A percentile compares a stretch with the other conserved stretches of the same genome.
phyloP scores from a whole-genome alignment of 2,113 vertebrate genomes.

The Trogon surrucura region DNA sequence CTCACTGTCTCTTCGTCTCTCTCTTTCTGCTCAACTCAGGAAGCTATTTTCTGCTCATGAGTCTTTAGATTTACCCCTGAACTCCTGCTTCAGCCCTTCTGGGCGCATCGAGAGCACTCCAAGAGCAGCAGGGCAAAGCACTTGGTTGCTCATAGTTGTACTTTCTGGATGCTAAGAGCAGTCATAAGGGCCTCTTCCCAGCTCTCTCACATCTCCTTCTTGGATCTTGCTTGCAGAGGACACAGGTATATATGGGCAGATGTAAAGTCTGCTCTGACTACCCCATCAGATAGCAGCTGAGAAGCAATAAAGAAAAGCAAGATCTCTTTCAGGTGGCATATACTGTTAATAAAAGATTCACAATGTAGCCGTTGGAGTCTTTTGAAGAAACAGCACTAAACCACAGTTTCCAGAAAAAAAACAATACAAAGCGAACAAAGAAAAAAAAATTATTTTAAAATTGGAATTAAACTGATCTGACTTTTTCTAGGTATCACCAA shows the following conservation, averaged over 20 bases:
- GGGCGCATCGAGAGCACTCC: accelerated
- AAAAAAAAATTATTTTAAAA: not conserved
- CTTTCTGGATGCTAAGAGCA: not conserved
- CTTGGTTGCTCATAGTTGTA: accelerated
- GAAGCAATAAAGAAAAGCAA: not conserved
- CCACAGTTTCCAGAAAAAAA: not conserved
- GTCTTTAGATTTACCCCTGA: not conserved
- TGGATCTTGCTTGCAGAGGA: accelerated
- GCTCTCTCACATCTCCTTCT: not conserved
- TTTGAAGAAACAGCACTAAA: not conserved
- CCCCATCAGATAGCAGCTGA: not conserved
- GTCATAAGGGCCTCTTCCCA: accelerated
- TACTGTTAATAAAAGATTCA: not conserved
- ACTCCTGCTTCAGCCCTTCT: not conserved
- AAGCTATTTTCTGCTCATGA: not conserved
- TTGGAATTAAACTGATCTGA: not conserved
- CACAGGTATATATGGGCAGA: accelerated
- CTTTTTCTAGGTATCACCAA: not conserved
- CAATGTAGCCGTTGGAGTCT: not conserved
- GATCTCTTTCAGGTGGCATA: not conserved
- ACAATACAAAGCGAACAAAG: accelerated
- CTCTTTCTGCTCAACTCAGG: not conserved
- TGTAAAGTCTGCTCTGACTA: not conserved
- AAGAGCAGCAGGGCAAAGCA: accelerated
- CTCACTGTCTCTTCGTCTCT: not conserved